Base-by-base conservation (phyloP, 2,888 invertebrate species). In the Lasioglossum marginatum region DNA sequence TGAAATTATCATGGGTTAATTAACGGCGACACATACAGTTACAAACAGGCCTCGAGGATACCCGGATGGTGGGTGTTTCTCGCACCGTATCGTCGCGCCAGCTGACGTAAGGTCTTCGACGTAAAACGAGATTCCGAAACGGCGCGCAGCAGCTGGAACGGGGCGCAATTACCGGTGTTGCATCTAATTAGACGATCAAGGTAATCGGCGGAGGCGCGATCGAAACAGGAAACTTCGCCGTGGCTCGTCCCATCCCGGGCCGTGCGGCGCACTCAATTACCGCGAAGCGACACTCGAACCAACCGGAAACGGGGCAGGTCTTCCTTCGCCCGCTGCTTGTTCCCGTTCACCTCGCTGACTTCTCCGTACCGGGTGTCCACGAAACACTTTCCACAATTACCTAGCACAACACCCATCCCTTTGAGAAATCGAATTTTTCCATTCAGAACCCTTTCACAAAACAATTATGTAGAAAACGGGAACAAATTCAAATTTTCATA, bases 101-200 rank as follows among this genome's bases (percentile, higher is more conserved):
- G 27, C 23, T 66, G 45, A 31, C 63, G 45, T 78, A 37, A 4
- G 43, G 74, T 77, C 52, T 57, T 34, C 60, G 19, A n/a, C n/a
- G 63, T 81, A 40, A 79, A 85, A 85, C 77, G 79, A 71, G 82
- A 85, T 74, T 80, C 66, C 60, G 72, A 71, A 77, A 70, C 52
- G 70, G 23, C 40, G 68, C 68, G 52, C 71, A 79, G 75, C 77
- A 82, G 76, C 73, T 85, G 83, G 57, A 81, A 81, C 68, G 52
- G 31, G 52, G 63, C 63, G 70, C 78, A 81, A 87, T 87, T 82
- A 82, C 81, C 80, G 75, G 81, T 83, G 76, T 74, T 78, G 84
- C 79, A 76, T 83, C 77, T 90, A 90, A 90, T 90, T 89, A 90
- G 85, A 60, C 86, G 83, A 88, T 89, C 86, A 71, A 60, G 79